Evolutionary conservation across 2,888 invertebrate species (phyloP), one percentile per base, ranked within the genome.

Genomic region (Autographa pulchrina): DNA sequence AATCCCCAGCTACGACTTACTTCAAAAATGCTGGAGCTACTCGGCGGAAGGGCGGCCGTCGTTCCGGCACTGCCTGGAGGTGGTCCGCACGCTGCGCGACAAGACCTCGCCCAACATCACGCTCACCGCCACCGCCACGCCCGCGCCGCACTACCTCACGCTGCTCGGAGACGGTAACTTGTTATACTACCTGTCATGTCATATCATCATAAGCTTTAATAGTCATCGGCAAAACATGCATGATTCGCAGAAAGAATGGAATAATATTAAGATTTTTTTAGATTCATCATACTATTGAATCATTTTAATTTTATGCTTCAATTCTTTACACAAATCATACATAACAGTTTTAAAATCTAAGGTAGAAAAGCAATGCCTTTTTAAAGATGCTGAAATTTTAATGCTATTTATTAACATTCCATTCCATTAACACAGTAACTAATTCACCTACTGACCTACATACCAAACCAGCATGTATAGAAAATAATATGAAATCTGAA

Each of bases 1-100:
- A 48, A 58, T 0, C 65, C 68, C 0, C 87, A 99, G 99, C 74
- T 98, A 98, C 92, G 96, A 97, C 82, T 92, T 99, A 68, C 98
- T 99, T 97, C 94, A 98, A 76, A 97, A 97, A 85, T 99, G 99
- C 91, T 99, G 99, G 99, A 97, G 97, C 86, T 98, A 97, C 87
- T 96, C 97, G 61, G 97, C 98, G 0, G 98, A 98, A 76, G 97
- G 97, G 77, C 96, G 99, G 70, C 99, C 99, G 1, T 98, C 98
- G 63, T 99, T 99, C 92, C 97, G 97, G 77, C 97, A 97, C 82
- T 98, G 98, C 88, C 96, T 98, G 59, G 97, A 97, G 80, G 95
- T 97, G 62, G 93, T 98, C 76, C 88, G 86, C 62, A 85, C 91
- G 60, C 88, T 94, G 69, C 90, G 94, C 5, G 93, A 94, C 86